Percentiles rank a stretch among this genome's conserved stretches.
Evolutionary conservation across 2,113 vertebrate species (phyloP).

Genomic region (Forbesichthys papilliferus): DNA sequence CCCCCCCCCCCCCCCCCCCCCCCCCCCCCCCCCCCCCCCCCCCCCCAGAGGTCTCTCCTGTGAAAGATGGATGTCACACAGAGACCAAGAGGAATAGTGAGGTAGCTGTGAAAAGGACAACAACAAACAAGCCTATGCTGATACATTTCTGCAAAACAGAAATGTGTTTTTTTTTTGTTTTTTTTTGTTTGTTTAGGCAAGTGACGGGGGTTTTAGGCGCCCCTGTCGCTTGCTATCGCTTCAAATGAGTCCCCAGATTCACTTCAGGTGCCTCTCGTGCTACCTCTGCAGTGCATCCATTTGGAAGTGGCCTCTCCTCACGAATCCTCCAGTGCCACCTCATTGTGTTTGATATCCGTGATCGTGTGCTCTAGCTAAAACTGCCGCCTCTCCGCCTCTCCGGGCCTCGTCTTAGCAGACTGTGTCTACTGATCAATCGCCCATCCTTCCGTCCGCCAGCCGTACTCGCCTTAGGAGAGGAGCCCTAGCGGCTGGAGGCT

Average conservation of each 20-base stretch:
- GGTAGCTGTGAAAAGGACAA: conserved; percentile 67
- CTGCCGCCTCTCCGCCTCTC: conserved; percentile 32
- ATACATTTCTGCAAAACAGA: conserved; percentile 3
- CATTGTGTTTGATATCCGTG: conserved; percentile 51
- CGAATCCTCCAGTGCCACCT: conserved; percentile 50
- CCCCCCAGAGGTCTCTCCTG: conserved; percentile 18
- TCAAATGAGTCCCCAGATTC: conserved; percentile 25
- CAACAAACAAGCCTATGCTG: conserved; percentile 18
- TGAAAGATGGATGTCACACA: conserved; percentile 68
- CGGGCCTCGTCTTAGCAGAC: conserved; percentile 44
- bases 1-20: neutral
- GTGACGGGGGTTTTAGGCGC: neutral
- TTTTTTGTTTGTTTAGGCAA: conserved; percentile 4
- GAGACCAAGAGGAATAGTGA: conserved; percentile 59
- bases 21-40: neutral
- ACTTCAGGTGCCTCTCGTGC: neutral
- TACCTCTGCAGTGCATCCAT: conserved; percentile 15
- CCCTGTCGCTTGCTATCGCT: conserved; percentile 15
- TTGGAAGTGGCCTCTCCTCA: conserved; percentile 17
- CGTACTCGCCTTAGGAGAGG: conserved; percentile 50
- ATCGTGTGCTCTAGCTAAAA: conserved; percentile 54
- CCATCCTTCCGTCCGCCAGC: conserved; percentile 63
- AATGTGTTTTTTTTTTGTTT: conserved; percentile 20
- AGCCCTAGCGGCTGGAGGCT: conserved; percentile 54
- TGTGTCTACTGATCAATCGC: conserved; percentile 58